These are phyloP conservation scores for Lacerta viridis DNA, from an alignment of 2,797 vertebrate species.

Conservation along the genomic window DNA sequence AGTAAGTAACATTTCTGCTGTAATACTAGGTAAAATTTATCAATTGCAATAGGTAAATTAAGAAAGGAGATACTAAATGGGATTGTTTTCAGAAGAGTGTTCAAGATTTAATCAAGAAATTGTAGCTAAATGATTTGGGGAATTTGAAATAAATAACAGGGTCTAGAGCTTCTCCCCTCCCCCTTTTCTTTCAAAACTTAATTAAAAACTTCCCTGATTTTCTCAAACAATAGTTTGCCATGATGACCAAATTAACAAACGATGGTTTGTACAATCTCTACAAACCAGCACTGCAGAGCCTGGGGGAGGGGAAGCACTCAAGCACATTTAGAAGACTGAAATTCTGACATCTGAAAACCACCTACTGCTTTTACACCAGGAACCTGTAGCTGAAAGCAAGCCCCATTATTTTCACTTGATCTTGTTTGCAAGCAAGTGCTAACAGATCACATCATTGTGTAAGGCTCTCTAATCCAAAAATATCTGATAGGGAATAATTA, in stretches of 20 bases:
- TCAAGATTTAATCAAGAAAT: neutral
- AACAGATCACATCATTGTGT: neutral
- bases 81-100: neutral
- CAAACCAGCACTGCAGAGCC: neutral
- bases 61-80: neutral
- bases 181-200: neutral
- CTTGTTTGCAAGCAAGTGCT: neutral
- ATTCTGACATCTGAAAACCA: neutral
- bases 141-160: neutral
- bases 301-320: too few relatives aligned
- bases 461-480: too few relatives aligned
- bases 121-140: neutral
- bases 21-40: slow-evolving; percentile 12
- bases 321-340: too few relatives aligned
- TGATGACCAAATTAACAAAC: neutral
- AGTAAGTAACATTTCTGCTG: neutral
- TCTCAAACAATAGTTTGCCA: neutral
- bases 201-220: neutral
- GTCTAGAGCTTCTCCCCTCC: neutral
- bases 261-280: neutral
- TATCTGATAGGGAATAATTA: too few relatives aligned
- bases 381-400: neutral
- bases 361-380: neutral
- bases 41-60: neutral
- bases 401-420: neutral